Conservation (phyloP, 2,113 vertebrate genomes). For the Pomatorhinus ruficollis region DNA sequence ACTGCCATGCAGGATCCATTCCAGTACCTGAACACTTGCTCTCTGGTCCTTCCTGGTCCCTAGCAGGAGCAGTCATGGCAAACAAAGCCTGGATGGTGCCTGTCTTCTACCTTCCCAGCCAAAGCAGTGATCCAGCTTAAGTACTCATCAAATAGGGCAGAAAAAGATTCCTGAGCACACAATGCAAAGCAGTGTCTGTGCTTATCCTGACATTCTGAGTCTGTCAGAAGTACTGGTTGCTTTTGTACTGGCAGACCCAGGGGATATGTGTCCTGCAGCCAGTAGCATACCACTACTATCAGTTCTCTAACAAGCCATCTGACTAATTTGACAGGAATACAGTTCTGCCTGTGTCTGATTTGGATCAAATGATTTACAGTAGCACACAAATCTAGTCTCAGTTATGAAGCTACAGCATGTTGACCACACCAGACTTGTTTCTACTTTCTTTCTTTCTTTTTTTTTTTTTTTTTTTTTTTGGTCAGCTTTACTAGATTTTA, state of each 20-base stretch:
- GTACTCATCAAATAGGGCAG: neutral
- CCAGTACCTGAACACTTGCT: fast-evolving
- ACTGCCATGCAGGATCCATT: neutral
- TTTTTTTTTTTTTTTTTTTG: neutral
- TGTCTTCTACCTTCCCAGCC: neutral
- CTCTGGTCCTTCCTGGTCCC: neutral
- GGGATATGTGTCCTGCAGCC: neutral
- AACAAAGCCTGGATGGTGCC: neutral
- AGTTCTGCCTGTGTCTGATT: neutral
- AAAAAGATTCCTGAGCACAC: neutral
- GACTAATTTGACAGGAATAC: neutral
- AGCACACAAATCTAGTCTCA: neutral
- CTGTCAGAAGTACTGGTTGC: neutral
- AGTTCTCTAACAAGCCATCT: neutral
- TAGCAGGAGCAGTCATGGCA: neutral
- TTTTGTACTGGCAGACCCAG: neutral
- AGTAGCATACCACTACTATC: neutral
- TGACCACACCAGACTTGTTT: neutral
- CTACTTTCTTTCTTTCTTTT: neutral
- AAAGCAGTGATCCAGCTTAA: neutral
- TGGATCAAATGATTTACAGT: neutral
- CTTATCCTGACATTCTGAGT: neutral
- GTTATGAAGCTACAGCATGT: neutral
- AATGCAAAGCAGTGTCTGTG: neutral
- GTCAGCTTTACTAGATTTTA: neutral